Conservation (phyloP, 2,113 vertebrate species). For the Apteryx mantelli region DNA sequence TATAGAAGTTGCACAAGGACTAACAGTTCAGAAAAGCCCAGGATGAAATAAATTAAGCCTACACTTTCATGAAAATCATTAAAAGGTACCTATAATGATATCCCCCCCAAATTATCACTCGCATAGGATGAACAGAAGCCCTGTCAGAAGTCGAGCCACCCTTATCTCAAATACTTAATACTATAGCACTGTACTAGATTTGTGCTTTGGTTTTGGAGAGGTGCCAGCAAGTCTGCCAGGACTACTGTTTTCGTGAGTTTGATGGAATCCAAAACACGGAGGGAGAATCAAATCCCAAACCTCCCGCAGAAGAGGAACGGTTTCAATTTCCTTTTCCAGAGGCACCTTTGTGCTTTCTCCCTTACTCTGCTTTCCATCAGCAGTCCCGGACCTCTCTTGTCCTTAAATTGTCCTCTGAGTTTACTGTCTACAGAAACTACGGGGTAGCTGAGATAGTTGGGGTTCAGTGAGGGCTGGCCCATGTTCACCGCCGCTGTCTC, state of each 20-base stretch:
- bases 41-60: slow-evolving; percentile 18
- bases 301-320: neutral
- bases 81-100: neutral
- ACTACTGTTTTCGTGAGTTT: neutral
- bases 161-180: neutral
- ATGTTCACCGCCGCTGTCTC: neutral
- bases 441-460: neutral
- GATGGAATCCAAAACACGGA: neutral
- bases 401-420: neutral
- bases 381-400: fast-evolving
- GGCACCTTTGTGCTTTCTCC: neutral
- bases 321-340: neutral
- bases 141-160: neutral
- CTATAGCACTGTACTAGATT: fast-evolving
- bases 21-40: neutral
- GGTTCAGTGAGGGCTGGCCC: neutral
- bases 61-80: neutral
- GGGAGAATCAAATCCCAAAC: neutral
- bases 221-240: neutral
- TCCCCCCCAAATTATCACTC: neutral
- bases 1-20: neutral
- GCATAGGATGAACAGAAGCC: neutral
- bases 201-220: neutral
- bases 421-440: fast-evolving
- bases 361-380: neutral